phyloP scores from a whole-genome alignment of 2,113 vertebrate genomes.

The Dinomys branickii region DNA sequence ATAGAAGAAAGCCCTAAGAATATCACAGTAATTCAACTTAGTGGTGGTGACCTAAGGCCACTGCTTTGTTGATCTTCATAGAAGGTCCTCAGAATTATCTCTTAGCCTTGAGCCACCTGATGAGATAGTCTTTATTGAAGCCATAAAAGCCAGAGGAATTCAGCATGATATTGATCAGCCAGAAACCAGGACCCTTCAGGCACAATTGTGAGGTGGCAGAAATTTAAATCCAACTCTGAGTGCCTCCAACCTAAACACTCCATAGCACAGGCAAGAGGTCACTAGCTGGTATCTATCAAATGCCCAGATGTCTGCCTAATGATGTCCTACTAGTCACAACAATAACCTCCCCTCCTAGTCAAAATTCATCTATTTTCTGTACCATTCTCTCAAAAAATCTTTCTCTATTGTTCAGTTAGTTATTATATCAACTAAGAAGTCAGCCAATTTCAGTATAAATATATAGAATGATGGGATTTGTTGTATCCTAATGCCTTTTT shows the following conservation, averaged over 20 bases:
- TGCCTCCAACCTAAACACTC: background rate
- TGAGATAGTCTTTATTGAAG: conserved; percentile 44
- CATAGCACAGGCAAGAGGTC: background rate
- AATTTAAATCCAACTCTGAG: background rate
- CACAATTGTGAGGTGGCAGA: background rate
- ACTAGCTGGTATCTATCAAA: background rate
- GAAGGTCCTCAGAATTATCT: conserved; percentile 44
- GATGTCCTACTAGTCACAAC: background rate
- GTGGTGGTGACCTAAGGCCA: background rate
- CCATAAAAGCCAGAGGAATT: conserved; percentile 20
- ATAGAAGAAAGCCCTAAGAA: conserved; percentile 39
- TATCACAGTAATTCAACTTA: background rate
- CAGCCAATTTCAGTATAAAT: background rate
- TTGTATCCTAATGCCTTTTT: background rate
- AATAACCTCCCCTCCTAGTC: background rate
- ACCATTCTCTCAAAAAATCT: conserved; percentile 7
- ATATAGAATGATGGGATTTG: background rate
- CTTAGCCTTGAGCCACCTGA: conserved; percentile 43
- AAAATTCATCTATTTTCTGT: background rate
- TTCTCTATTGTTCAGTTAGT: background rate
- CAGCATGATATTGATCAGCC: background rate
- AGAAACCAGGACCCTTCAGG: background rate
- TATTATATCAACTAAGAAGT: background rate
- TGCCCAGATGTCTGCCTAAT: background rate
- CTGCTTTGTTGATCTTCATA: conserved; percentile 26